Evolutionary conservation across 2,113 vertebrate species (phyloP).

Genomic region (Osmerus eperlanus): DNA sequence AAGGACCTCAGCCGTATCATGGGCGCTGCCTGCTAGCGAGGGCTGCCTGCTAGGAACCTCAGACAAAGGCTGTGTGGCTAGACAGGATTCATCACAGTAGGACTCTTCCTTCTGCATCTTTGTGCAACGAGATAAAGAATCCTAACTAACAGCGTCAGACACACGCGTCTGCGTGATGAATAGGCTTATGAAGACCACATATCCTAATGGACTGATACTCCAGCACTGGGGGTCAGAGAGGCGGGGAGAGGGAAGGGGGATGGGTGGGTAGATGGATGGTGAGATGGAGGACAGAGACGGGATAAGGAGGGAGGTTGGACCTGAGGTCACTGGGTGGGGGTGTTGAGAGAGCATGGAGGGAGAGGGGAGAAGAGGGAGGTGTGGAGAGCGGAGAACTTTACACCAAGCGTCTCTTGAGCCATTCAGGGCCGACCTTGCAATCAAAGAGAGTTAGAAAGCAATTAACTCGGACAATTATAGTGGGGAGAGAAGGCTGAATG

Average conservation of each 20-base stretch:
- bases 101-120: not conserved
- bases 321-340: slow-evolving; percentile 19
- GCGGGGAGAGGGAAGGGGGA: slow-evolving; percentile 1
- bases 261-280: not conserved
- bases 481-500: slow-evolving; percentile 76
- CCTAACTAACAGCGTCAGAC: slow-evolving; percentile 46
- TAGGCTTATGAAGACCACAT: slow-evolving; percentile 74
- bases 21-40: no score
- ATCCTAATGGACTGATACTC: slow-evolving; percentile 59
- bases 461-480: slow-evolving; percentile 85
- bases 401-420: slow-evolving; percentile 58
- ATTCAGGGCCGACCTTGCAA: slow-evolving; percentile 82
- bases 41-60: no score
- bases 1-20: no score
- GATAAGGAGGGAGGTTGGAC: slow-evolving; percentile 4
- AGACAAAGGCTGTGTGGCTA: slow-evolving; percentile 10
- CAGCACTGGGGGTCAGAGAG: slow-evolving; percentile 15
- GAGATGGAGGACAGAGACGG: slow-evolving; percentile 15
- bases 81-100: not conserved
- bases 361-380: slow-evolving; percentile 21
- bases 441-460: slow-evolving; percentile 83
- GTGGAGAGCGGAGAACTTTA: slow-evolving; percentile 42
- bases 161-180: slow-evolving; percentile 68
- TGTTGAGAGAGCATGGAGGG: not conserved
- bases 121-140: slow-evolving; percentile 32